Base-by-base conservation (phyloP, 92 coral and sea anemone genomes). In the Paramuricea clavata region DNA sequence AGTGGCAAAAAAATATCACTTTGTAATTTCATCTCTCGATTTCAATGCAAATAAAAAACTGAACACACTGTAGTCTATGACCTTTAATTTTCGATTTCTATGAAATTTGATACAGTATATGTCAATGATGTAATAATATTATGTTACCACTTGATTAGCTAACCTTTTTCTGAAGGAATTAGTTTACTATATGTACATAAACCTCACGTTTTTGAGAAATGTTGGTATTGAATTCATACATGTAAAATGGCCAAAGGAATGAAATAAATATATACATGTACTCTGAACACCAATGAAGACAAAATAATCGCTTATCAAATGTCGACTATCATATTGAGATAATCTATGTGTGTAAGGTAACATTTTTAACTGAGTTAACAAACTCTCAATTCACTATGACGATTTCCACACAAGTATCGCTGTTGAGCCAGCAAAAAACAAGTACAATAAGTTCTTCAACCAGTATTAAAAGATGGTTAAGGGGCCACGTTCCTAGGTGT, bases 351-450 rank as follows among this genome's bases (percentile, higher is more conserved):
- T 47, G 54, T 8, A 36, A 36, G 42, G 42, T 36, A 36, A 36
- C 42, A 36, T 27, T 49, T 72, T 35, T 43, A 19, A 57, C 42
- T 65, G 42, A 76, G 36, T 69, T 52, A 22, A 75, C 5, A 21
- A 59, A 32, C 3, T 12, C n/a, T 28, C 16, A 6, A 21, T 90
- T 83, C n/a, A 27, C 92, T 83, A 96, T 71, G 99, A 96, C 71
- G 98, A 96, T 69, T 96, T 96, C 99, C 99, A 96, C 6, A 96
- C 93, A 73, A 95, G 93, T 10, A 96, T 93, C 32, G 99, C 99
- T 6, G 93, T 89, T 27, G 98, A 85, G 12, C 99, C 99, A 74
- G 95, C 99, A 88, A 96, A 96, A 88, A 94, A 96, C 96, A 96
- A 74, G 85, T 96, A 96, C 76, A 96, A 89, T 42, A 96, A 89